Evolutionary conservation across 2,888 invertebrate genomes (phyloP), one percentile per base, ranked within the genome.

Genomic region (Galeopsomyia nigrocyanea): DNA sequence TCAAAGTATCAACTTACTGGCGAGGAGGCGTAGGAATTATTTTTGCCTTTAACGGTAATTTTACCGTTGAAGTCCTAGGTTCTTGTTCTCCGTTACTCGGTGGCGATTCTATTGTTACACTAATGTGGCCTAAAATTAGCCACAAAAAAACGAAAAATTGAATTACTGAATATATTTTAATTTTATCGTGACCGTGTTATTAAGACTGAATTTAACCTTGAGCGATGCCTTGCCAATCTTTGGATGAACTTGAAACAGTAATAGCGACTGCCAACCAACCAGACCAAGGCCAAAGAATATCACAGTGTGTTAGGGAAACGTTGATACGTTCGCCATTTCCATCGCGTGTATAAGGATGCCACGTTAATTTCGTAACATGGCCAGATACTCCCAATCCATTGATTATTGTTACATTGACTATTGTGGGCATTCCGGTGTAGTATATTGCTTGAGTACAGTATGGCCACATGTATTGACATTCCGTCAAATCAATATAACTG

Each of bases 401-500:
- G 68, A 97, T 89, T 79, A 98, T 94, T 0, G 98, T 98, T 0
- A 97, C 94, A 87, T 98, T 99, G 3, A 95, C 93, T 77, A 98
- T 94, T 22, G 94, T 92, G 0, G 97, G 95, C 88, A 95, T 92
- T 51, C 92, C 93, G 73, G 94, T 93, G 85, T 93, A 91, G 88
- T 96, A 98, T 56, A 98, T 87, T 0, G 98, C 96, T 87, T 98
- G 98, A 0, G 96, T 96, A 86, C 97, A 98, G 82, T 98, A 98
- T 0, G 98, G 98, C 98, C 98, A 99, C 97, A 98, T 97, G 87
- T 98, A 99, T 78, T 96, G 96, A 81, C 96, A 96, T 83, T 98
- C 97, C 0, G 95, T 96, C 77, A 97, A 90, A 86, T 98, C 98
- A 77, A 99, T 91, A 86, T 97, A 97, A 78, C 95, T 93, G 90